phyloP scores from a whole-genome alignment of 2,888 invertebrate genomes.

The Coenonympha arcania region DNA sequence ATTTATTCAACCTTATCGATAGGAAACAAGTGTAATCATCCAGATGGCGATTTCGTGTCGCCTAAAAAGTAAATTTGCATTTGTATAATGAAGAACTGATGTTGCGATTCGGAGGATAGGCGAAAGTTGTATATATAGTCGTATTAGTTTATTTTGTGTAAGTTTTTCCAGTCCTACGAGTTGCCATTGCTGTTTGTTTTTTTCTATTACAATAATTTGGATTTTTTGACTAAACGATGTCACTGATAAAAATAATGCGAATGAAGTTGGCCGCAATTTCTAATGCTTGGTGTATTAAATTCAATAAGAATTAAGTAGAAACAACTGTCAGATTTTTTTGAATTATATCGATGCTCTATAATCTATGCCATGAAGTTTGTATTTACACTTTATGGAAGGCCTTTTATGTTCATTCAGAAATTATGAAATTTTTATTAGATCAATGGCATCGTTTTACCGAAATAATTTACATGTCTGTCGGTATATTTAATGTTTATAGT shows the following conservation, averaged over 20 bases:
- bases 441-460: slow-evolving; percentile 14
- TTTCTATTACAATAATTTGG: slow-evolving; percentile 1
- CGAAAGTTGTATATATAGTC: slow-evolving; percentile 28
- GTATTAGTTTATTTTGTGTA: slow-evolving; percentile 22
- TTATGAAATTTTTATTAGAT: neutral
- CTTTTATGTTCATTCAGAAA: neutral
- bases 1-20: neutral
- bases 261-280: no score
- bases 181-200: slow-evolving; percentile 25
- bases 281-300: no score
- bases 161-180: slow-evolving; percentile 24
- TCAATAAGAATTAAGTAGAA: no score
- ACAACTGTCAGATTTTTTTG: no score
- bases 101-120: slow-evolving; percentile 32
- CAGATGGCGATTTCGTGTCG: slow-evolving; percentile 18
- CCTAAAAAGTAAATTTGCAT: slow-evolving; percentile 29
- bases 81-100: slow-evolving; percentile 31
- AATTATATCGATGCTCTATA: no score
- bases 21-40: slow-evolving; percentile 20
- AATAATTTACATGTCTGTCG: slow-evolving; percentile 9
- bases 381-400: no score
- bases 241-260: no score
- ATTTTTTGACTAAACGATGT: slow-evolving; percentile 12
- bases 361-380: no score
- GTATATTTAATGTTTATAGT: slow-evolving; percentile 1